Base-by-base conservation (phyloP, 1,140 invertebrate genomes). In the Conus betulinus region DNA sequence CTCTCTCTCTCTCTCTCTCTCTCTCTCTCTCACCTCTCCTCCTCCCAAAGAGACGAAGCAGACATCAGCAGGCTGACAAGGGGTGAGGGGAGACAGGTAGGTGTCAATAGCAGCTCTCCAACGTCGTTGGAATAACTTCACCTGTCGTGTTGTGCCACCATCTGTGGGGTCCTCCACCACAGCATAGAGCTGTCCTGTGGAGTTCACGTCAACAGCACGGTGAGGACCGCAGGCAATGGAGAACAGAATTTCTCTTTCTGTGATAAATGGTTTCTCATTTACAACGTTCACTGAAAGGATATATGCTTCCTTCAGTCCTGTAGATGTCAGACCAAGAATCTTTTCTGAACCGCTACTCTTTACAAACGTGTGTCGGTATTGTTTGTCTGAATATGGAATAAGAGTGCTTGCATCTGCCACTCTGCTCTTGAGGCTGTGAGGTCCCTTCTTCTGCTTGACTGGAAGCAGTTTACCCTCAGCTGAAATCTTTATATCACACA, bases 11-110 rank as follows among this genome's bases (percentile, higher is more conserved):
- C 39, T 39, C 39, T 39, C 39, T 39, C 39, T 39, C 39, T 39
- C 39, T 39, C 39, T 39, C 0, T 39, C 39, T 60, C 57, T 60
- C 57, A 60, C 57, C 57, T 60, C 57, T 15, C 4, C 8, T 60
- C 57, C 57, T 15, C 57, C 71, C 20, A 78, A 25, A 13, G 76
- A 51, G 76, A 78, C 8, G 76, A 78, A 78, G 25, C 76, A 78
- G 76, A 78, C 76, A 39, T 78, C 76, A 78, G 76, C 76, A 13
- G 76, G 76, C 76, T 39, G 76, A 10, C 23, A 78, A 27, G 76
- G n/a, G 6, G n/a, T 27, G n/a, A 78, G 76, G 7, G 27, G 76
- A 39, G 76, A 78, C n/a, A 8, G 25, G 25, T 78, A 78, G 5
- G 25, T 78, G 76, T 78, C 76, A 25, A 78, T 13, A 8, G n/a